These are phyloP conservation scores for Phalanger gymnotis DNA, from an alignment of 2,797 vertebrate species.

Conservation along the genomic window DNA sequence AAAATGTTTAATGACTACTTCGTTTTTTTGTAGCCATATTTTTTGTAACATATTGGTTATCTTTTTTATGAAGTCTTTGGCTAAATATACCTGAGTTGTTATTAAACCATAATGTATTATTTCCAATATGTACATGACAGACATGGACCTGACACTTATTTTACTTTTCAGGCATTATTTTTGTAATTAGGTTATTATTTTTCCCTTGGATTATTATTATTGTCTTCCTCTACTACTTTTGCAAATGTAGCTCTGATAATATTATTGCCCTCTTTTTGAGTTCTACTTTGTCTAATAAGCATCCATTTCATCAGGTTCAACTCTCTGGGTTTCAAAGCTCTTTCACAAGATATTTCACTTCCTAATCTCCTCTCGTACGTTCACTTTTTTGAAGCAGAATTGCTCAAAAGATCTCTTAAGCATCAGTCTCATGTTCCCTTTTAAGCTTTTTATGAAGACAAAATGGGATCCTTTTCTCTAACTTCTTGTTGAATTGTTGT, in stretches of 20 bases:
- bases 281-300: background rate
- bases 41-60: background rate
- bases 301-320: background rate
- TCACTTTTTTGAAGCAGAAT: background rate
- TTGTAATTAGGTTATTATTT: constrained; percentile 28
- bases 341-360: background rate
- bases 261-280: background rate
- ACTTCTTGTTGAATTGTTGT: background rate
- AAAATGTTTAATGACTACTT: background rate
- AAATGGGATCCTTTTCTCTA: background rate
- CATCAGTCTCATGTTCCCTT: background rate
- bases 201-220: constrained; percentile 14
- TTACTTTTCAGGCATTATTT: background rate
- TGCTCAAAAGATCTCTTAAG: background rate
- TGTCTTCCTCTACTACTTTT: background rate
- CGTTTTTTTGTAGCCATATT: background rate
- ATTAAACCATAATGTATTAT: background rate
- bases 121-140: background rate
- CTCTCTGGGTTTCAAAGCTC: background rate
- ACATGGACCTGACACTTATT: background rate
- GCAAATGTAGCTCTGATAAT: background rate
- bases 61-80: background rate
- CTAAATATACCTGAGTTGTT: background rate
- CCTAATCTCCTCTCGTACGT: background rate
- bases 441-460: background rate